Evolutionary conservation across 1,140 invertebrate genomes (phyloP).

Genomic region (Zaprionus vittiger): DNA sequence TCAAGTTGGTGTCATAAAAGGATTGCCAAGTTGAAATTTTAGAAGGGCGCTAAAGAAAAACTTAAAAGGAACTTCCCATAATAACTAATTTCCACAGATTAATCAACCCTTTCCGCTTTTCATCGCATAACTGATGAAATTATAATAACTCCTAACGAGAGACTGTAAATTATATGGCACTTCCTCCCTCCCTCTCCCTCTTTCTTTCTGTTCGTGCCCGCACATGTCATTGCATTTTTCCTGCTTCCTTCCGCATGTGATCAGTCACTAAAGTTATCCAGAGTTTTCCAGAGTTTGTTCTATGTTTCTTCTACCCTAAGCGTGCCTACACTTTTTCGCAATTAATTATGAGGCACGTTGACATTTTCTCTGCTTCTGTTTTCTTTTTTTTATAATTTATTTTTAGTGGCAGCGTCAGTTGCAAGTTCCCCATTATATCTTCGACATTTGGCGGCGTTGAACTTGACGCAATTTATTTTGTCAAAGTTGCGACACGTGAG

Average conservation of each 20-base stretch:
- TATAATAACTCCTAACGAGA: conserved; percentile 60
- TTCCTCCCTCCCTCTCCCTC: neutral
- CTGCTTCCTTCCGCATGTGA: conserved; percentile 68
- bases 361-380: conserved; percentile 52
- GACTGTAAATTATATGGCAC: conserved; percentile 63
- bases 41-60: neutral
- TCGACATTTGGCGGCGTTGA: conserved; percentile 81
- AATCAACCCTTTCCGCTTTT: neutral
- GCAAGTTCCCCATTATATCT: conserved; percentile 65
- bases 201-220: neutral
- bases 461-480: conserved; percentile 82
- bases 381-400: conserved; percentile 67
- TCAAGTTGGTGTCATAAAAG: conserved; percentile 1
- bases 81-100: neutral
- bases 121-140: conserved; percentile 37
- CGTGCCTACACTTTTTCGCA: conserved; percentile 57
- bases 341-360: conserved; percentile 81
- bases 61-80: neutral
- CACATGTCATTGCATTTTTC: conserved; percentile 39
- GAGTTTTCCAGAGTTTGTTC: conserved; percentile 33
- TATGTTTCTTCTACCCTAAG: conserved; percentile 21
- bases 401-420: conserved; percentile 64
- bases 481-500: conserved; percentile 53
- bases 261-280: conserved; percentile 68
- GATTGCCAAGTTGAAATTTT: neutral